Evolutionary conservation across 2,888 invertebrate species (phyloP).

Genomic region (Agrotis clavis): DNA sequence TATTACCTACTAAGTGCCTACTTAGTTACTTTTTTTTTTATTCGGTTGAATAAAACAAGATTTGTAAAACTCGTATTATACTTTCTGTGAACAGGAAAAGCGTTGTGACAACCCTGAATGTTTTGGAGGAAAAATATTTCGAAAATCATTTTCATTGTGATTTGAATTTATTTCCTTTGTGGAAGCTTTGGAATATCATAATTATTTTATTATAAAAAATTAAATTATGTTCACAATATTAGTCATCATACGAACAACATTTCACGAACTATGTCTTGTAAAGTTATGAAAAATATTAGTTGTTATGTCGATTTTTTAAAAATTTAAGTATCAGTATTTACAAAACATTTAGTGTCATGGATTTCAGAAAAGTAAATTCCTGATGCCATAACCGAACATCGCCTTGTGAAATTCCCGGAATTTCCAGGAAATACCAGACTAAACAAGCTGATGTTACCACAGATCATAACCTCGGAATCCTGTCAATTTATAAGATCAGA

Average conservation of each 20-base stretch:
- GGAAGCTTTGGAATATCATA: neutral
- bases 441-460: neutral
- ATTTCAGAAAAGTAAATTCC: too few species aligned
- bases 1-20: neutral
- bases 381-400: too few species aligned
- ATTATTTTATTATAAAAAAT: neutral
- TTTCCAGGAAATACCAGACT: slow-evolving; percentile 1
- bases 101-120: slow-evolving; percentile 16
- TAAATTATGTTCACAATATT: neutral
- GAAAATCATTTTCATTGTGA: neutral
- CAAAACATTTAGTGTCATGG: too few species aligned
- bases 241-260: neutral
- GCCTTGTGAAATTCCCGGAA: neutral
- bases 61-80: too few species aligned
- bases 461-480: slow-evolving; percentile 53
- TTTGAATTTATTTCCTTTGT: neutral
- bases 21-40: too few species aligned
- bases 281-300: too few species aligned
- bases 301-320: too few species aligned
- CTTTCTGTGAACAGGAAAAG: neutral
- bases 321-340: too few species aligned
- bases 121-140: neutral
- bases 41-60: too few species aligned
- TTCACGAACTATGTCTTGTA: neutral
- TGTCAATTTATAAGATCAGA: slow-evolving; percentile 58